Evolutionary conservation across 2,797 vertebrate genomes (phyloP), one percentile per base, ranked within the genome.

Genomic region (Gobio occitaniae): DNA sequence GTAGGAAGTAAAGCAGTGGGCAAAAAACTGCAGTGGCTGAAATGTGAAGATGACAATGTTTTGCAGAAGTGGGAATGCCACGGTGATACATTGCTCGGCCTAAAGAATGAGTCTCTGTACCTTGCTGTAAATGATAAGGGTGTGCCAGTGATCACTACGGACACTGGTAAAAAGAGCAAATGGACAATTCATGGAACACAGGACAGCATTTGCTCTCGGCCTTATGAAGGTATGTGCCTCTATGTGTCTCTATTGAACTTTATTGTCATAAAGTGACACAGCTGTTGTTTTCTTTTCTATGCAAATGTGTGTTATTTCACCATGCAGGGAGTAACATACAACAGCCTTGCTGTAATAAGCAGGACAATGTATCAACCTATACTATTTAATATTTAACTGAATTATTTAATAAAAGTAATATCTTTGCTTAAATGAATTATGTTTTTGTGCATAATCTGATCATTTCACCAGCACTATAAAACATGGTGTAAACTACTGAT

Each of bases 31-130:
- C 93, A 82, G 87, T 92, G 96, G 41, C 96, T 95, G 3, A 93
- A 94, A 19, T 99, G 98, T 79, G 93, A 98, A 56, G 92, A 95
- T 0, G 94, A 68, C 15, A 96, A 80, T 4, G 89, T 90, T 11
- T 91, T 97, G 10, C 98, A 99, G 89, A 96, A 95, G 89, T 99
- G 98, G 98, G 96, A 97, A 88, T 99, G 98, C 94, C 96, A 68
- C 85, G 96, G 97, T 32, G 94, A 94, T 65, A 97, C 95, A 0
- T 92, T 97, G 78, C 95, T 99, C 50, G 95, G 91, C 36, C 95
- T 99, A 79, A 94, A 95, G 89, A 95, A 91, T 82, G 90, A 93
- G 85, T 80, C 93, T 19, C 88, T 97, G n/a, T 96, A 92, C 90
- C 95, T 99, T 86, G 95, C 96, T 87, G 91, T 95, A 87, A 95